Evolutionary conservation across 2,113 vertebrate species (phyloP).

Genomic region (Aptenodytes patagonicus): DNA sequence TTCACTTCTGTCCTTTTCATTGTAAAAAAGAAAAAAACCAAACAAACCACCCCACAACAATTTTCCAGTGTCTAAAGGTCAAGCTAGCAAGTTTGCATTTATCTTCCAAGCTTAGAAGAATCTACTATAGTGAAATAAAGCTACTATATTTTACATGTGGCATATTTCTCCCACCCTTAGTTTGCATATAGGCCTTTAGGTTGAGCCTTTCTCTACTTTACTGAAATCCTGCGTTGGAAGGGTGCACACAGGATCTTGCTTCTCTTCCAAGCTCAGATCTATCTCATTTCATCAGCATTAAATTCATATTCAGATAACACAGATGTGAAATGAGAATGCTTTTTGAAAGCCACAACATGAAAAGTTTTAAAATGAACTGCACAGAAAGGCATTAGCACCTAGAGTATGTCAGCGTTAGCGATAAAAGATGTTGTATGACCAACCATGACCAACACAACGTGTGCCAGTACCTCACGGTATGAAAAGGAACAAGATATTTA

Average conservation of each 20-base stretch:
- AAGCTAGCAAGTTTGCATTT: neutral
- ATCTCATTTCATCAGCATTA: neutral
- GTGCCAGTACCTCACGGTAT: neutral
- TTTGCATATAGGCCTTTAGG: neutral
- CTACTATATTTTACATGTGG: neutral
- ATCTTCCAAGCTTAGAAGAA: neutral
- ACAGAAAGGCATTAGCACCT: neutral
- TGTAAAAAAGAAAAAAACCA: neutral
- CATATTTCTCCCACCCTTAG: neutral
- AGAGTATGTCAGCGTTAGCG: neutral
- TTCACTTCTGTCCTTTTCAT: neutral
- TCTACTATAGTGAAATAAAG: neutral
- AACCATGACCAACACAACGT: neutral
- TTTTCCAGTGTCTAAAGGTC: neutral
- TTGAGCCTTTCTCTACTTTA: neutral
- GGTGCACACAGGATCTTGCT: rapidly evolving
- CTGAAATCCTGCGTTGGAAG: neutral
- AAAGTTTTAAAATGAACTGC: neutral
- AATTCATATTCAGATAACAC: neutral
- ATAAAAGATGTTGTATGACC: neutral
- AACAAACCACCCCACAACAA: neutral
- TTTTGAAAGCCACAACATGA: neutral
- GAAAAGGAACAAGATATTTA: neutral
- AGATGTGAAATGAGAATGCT: neutral
- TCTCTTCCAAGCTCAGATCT: neutral